Evolutionary conservation across 2,888 invertebrate genomes (phyloP).

Genomic region (Campoplex capitator): DNA sequence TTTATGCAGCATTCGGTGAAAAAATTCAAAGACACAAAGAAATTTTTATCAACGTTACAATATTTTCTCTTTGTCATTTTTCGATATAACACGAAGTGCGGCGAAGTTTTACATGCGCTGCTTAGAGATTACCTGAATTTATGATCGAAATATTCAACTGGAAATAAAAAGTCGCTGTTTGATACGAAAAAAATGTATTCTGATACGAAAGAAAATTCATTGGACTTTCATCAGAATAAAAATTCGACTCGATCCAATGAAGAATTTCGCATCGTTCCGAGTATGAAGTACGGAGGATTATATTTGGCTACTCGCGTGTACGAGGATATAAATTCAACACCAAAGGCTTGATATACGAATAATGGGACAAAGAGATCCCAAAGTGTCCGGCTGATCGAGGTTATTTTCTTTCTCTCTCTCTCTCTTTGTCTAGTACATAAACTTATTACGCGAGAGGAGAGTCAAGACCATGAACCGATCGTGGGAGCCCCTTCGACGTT

Average conservation of each 20-base stretch:
- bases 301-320: neutral
- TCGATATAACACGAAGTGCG: too few relatives aligned
- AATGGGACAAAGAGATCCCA: conserved; percentile 61
- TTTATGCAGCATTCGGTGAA: neutral
- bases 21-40: neutral
- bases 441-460: conserved; percentile 34
- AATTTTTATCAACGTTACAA: too few relatives aligned
- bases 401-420: conserved; percentile 16
- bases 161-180: too few relatives aligned
- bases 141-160: too few relatives aligned
- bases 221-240: too few relatives aligned
- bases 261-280: neutral
- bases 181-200: too few relatives aligned
- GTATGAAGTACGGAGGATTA: neutral
- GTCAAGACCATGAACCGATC: conserved; percentile 80
- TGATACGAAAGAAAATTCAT: neutral
- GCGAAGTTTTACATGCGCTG: too few relatives aligned
- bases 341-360: conserved; percentile 42
- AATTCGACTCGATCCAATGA: too few relatives aligned
- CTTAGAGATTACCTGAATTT: too few relatives aligned
- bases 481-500: conserved; percentile 78
- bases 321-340: conserved; percentile 58
- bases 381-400: conserved; percentile 66
- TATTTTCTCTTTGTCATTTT: too few relatives aligned
- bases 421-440: conserved; percentile 21